Base-by-base conservation (phyloP, 2,113 vertebrate genomes). In the Ornithorhynchus anatinus region DNA sequence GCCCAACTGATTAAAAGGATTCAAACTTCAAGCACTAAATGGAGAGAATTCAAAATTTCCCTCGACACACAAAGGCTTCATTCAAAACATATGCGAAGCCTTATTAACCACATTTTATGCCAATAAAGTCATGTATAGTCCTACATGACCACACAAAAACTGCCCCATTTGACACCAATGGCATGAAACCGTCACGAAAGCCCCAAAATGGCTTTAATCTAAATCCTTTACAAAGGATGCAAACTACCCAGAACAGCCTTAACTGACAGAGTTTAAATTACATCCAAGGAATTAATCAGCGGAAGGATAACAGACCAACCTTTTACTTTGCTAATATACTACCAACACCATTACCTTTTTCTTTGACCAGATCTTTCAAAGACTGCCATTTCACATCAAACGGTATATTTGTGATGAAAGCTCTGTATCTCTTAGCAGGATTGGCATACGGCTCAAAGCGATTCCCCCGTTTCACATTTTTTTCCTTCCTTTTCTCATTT, bases 351-450 rank as follows among this genome's bases (percentile, higher is more conserved):
- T 91, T 97, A 99, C 97, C 97, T 97, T 96, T 98, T 86, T 99
- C 97, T 91, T 98, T 98, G 89, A 99, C 97, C 75, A 99, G 93
- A 84, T 99, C 97, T 91, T 99, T 99, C 22, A 99, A 95, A 17
- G 96, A 94, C 90, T 99, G 97, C 97, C 97, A 99, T 89, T 99
- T 98, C 74, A 99, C 95, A 85, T 99, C 97, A 59, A 98, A 99
- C 0, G 97, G 97, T 77, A 99, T 99, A 91, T 99, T 99, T 90
- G 97, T 99, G 89, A 99, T 97, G 90, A 99, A 98, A 59, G 98
- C 97, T 12, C 96, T 85, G 90, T 96, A 99, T 94, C 97, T 89
- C 45, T 94, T 96, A 81, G 95, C 93, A 37, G 92, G 93, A 42
- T 95, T 96, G 70, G 94, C 89, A 57, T 99, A 99, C 0, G 97